Base-by-base conservation (phyloP, 2,888 invertebrate genomes). In the Phasia obesa region DNA sequence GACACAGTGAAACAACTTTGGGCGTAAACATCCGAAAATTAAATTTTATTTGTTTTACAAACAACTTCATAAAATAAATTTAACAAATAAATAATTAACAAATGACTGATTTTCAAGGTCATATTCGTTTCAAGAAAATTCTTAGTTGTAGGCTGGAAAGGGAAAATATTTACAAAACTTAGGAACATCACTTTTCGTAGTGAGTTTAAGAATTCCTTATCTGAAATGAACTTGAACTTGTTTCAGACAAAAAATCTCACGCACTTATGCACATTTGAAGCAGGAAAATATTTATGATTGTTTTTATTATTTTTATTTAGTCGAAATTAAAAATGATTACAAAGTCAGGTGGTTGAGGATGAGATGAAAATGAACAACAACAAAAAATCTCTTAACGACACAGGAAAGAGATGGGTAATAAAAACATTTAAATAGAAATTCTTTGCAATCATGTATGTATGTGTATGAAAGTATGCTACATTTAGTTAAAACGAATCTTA, bases 371-470 rank as follows among this genome's bases (percentile, higher is more conserved):
- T 85, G n/a, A n/a, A n/a, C n/a, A n/a, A n/a, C n/a, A n/a, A n/a
- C n/a, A 86, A 87, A 87, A 88, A 86, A 85, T 86, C 87, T 88
- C 88, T 69, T 76, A 47, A 44, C 44, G 31, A 47, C 47, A 55
- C 15, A 35, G 6, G 17, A 74, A 35, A 42, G 51, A 59, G 57
- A 51, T 27, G 15, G 21, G 25, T 31, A 13, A 53, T 17, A 44
- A 59, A 15, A 75, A 65, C 17, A 31, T 69, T 44, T 0, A 35
- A 35, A 9, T 11, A 35, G 9, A 35, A 35, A 35, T 35, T 35
- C 35, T 35, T 11, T 11, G 35, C 11, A 35, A 35, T 35, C 35
- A 11, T 35, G 35, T 35, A 3, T 35, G 35, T 11, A 35, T 9
- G 11, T 35, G 35, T 11, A 35, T 9, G 11, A 11, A 31, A 7